Base-by-base conservation (phyloP, 2,888 invertebrate species). In the Tricholauxania praeusta region DNA sequence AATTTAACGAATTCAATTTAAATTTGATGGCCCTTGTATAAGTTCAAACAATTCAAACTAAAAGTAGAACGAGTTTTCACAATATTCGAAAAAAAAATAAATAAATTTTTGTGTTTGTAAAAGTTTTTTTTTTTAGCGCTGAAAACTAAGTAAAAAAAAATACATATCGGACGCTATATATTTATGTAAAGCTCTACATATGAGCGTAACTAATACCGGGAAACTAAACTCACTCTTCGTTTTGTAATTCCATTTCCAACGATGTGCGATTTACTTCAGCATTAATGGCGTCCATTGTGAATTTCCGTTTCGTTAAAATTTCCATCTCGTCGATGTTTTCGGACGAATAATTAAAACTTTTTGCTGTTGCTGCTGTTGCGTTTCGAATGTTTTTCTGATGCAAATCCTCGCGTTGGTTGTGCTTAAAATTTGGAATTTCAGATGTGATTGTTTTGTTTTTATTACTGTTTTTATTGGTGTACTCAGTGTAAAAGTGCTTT, bases 341-440 rank as follows among this genome's bases (percentile, higher is more conserved):
- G 73, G 84, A 88, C 86, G 87, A 79, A 75, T 78, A 81, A 79
- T 83, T 83, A 70, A 82, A 77, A 78, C 78, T 78, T 76, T 83
- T 72, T 17, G 60, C 49, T 28, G 28, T 65, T 32, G 65, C 19
- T 49, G 57, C 70, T 67, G 67, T 5, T 12, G 17, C 19, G 12
- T 17, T 12, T 55, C 12, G 55, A 15, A 22, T 17, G 17, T 17
- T 22, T 12, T 60, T 22, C 57, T 17, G 32, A 10, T 67, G 28
- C 17, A 51, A 12, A 39, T 39, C 39, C 39, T 39, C 39, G 1
- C 39, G 39, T 22, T 28, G 53, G 12, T 22, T 57, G 7, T 8
- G 32, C n/a, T 65, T 48, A 17, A 65, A 39, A 14, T 59, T 32
- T 28, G 55, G 28, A 32, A 66, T n/a, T 53, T 53, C 55, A 62